Percentiles rank a stretch among this genome's conserved stretches.
These are phyloP conservation scores for Cancer borealis DNA, from an alignment of 2,888 invertebrate species.

Conservation along the genomic window DNA sequence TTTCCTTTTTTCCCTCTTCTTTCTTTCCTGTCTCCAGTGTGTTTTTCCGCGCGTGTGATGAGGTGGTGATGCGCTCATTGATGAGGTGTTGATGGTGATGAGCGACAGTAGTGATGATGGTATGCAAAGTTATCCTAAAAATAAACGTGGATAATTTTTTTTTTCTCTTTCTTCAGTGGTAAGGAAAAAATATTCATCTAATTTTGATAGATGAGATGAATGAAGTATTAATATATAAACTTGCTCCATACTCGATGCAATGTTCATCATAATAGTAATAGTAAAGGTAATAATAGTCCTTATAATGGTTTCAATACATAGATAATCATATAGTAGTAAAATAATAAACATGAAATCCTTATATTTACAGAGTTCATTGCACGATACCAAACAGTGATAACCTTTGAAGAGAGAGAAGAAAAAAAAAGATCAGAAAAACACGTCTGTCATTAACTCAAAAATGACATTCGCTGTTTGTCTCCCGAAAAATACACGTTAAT, in stretches of 20 bases:
- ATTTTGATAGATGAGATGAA: neutral
- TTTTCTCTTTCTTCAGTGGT: neutral
- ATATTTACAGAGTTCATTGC: neutral
- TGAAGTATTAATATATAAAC: neutral
- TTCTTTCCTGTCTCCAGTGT: neutral
- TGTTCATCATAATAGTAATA: neutral
- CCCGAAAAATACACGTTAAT: neutral
- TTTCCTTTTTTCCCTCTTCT: neutral
- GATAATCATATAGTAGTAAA: neutral
- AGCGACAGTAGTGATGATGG: no score
- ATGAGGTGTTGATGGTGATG: no score
- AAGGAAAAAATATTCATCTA: neutral
- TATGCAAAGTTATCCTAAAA: no score
- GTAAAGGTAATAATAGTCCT: neutral
- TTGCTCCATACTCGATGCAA: neutral
- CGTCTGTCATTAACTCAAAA: neutral
- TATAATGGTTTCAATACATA: neutral
- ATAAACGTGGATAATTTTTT: neutral
- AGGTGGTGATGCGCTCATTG: no score
- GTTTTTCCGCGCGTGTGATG: neutral
- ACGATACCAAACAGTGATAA: neutral
- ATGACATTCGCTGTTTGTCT: conserved; percentile 6
- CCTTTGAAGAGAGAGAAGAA: neutral
- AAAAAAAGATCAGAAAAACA: neutral
- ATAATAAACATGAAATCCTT: neutral